These are phyloP conservation scores for Clivina fossor DNA, from an alignment of 2,888 invertebrate genomes.

Conservation along the genomic window DNA sequence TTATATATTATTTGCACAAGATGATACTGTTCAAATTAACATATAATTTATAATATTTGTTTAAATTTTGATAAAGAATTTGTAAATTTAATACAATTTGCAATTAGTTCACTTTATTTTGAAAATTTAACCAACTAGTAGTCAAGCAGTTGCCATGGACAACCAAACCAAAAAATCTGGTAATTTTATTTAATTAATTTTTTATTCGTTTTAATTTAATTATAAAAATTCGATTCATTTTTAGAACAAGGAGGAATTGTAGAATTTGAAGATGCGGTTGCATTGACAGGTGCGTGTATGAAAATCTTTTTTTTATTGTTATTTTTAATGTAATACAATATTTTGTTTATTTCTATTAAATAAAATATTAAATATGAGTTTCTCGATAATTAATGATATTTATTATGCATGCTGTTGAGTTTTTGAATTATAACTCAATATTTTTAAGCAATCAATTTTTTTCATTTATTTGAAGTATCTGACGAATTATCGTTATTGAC, in stretches of 20 bases:
- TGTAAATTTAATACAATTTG: background rate
- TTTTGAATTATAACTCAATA: too few species aligned
- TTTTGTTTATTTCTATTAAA: too few species aligned
- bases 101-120: background rate
- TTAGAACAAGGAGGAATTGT: conserved; percentile 13
- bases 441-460: too few species aligned
- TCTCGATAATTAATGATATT: too few species aligned
- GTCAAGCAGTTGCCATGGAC: background rate
- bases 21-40: too few species aligned
- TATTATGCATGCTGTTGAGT: too few species aligned
- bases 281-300: conserved; percentile 29
- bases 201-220: background rate
- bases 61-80: background rate
- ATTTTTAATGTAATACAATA: too few species aligned
- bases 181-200: conserved; percentile 4
- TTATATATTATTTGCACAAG: too few species aligned
- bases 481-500: too few species aligned
- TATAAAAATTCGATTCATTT: conserved; percentile 4
- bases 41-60: background rate
- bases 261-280: conserved; percentile 29
- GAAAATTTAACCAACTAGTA: background rate
- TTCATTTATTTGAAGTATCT: too few species aligned
- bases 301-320: too few species aligned
- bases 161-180: conserved; percentile 3
- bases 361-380: too few species aligned